A percentile compares a stretch with the other conserved stretches of the same genome.
These are phyloP conservation scores for Mola mola DNA, from an alignment of 2,113 vertebrate genomes.

Conservation along the genomic window DNA sequence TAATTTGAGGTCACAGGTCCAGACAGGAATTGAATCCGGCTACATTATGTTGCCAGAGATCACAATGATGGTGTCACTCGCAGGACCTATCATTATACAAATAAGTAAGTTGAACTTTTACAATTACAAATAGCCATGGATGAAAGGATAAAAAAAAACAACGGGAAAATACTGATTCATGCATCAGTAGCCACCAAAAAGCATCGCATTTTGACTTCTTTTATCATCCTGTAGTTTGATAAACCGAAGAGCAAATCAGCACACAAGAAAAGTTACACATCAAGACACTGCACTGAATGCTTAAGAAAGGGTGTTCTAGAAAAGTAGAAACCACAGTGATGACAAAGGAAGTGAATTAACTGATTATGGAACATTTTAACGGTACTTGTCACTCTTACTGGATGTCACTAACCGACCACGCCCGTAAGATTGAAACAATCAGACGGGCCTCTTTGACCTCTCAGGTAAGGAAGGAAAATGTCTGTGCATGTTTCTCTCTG, in stretches of 20 bases:
- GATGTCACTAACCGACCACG: conserved; percentile 54
- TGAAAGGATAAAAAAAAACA: neutral
- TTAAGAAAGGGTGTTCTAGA: neutral
- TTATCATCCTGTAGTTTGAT: too few relatives aligned
- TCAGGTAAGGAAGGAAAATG: conserved; percentile 60
- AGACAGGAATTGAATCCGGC: conserved; percentile 40
- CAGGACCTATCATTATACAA: conserved; percentile 36
- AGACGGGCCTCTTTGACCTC: conserved; percentile 10
- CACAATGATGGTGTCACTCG: conserved; percentile 14
- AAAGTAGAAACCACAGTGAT: conserved; percentile 23
- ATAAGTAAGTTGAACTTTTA: conserved; percentile 12
- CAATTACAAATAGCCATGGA: conserved; percentile 8
- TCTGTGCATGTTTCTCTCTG: conserved; percentile 59
- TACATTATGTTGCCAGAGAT: conserved; percentile 20
- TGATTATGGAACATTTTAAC: conserved; percentile 60
- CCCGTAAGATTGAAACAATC: conserved; percentile 47
- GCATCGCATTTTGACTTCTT: too few relatives aligned
- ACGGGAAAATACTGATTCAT: neutral
- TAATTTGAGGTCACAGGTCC: conserved; percentile 46
- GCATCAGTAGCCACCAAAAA: too few relatives aligned
- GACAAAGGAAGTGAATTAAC: conserved; percentile 62
- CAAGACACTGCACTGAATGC: neutral
- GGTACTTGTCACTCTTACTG: conserved; percentile 40
- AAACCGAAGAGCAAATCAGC: neutral
- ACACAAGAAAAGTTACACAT: neutral